A percentile compares a stretch with the other conserved stretches of the same genome.
These are phyloP conservation scores for Scaptodrosophila latifasciaeformis DNA, from an alignment of 2,888 invertebrate genomes.

Conservation along the genomic window DNA sequence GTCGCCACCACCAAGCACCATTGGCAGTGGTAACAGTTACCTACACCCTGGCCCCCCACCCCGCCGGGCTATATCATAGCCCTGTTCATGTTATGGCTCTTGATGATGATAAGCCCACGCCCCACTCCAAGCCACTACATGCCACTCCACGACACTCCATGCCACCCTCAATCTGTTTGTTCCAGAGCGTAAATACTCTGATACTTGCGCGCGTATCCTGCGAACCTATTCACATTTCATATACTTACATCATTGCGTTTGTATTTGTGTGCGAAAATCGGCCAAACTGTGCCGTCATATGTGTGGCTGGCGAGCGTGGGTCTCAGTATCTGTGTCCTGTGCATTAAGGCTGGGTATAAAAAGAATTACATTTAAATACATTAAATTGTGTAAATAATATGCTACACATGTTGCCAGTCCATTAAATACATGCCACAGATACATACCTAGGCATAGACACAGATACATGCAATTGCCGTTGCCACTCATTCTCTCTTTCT, in stretches of 20 bases:
- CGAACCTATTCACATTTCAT: constrained; percentile 72
- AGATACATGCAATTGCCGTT: not conserved
- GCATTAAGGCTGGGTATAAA: constrained; percentile 20
- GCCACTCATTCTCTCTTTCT: no score
- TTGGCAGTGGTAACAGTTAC: not conserved
- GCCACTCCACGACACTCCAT: no score
- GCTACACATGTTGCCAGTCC: constrained; percentile 69
- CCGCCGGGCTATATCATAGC: no score
- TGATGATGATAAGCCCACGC: constrained; percentile 2
- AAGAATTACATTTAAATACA: constrained; percentile 68
- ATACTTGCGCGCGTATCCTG: constrained; percentile 64
- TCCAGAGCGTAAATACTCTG: constrained; percentile 48
- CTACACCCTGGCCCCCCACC: not conserved
- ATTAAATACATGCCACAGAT: constrained; percentile 66
- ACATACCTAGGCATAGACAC: constrained; percentile 6
- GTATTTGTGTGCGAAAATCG: constrained; percentile 53
- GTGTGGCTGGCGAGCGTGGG: constrained; percentile 11
- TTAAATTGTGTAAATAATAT: constrained; percentile 69
- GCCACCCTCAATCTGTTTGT: no score
- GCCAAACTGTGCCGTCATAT: no score
- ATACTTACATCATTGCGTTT: constrained; percentile 72
- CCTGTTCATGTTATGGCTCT: not conserved
- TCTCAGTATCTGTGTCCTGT: not conserved
- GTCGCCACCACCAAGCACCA: constrained; percentile 1
- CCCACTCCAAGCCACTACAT: no score